phyloP scores from a whole-genome alignment of 2,797 vertebrate genomes.

The Lacerta agilis region DNA sequence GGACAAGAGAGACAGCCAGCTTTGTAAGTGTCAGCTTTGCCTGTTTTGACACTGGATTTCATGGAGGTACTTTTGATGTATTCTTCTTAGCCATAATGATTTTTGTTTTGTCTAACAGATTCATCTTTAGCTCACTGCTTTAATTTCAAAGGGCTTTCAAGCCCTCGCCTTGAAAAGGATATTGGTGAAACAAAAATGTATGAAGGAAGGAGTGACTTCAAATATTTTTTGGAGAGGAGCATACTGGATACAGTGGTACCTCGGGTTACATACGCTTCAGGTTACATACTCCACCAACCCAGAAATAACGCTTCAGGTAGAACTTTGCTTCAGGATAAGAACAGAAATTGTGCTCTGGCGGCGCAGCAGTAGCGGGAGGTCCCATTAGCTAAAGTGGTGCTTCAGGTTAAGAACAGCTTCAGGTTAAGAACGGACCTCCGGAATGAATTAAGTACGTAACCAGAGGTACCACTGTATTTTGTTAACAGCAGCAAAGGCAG shows the following conservation, averaged over 20 bases:
- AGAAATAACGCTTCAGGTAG: too few species aligned
- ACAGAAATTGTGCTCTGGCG: too few species aligned
- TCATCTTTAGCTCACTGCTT: not conserved
- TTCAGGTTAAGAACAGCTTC: too few species aligned
- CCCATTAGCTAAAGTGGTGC: too few species aligned
- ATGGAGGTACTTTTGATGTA: not conserved
- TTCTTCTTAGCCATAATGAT: not conserved
- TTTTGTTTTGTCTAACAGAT: constrained; percentile 8
- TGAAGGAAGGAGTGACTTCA: not conserved
- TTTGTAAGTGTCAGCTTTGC: not conserved
- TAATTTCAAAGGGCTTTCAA: not conserved
- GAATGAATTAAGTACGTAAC: too few species aligned
- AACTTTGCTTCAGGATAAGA: too few species aligned
- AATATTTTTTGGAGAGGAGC: not conserved
- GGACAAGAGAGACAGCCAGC: rapidly evolving
- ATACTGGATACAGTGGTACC: not conserved
- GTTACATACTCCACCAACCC: too few species aligned
- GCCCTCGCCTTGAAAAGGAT: not conserved
- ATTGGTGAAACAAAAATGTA: not conserved
- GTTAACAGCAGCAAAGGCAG: not conserved
- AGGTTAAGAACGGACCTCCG: too few species aligned
- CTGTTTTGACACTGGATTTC: not conserved
- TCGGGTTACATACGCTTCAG: too few species aligned
- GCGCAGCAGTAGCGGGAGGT: too few species aligned
- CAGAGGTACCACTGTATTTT: too few species aligned